Conservation (phyloP, 2,888 invertebrate genomes). For the Lingula anatina region DNA sequence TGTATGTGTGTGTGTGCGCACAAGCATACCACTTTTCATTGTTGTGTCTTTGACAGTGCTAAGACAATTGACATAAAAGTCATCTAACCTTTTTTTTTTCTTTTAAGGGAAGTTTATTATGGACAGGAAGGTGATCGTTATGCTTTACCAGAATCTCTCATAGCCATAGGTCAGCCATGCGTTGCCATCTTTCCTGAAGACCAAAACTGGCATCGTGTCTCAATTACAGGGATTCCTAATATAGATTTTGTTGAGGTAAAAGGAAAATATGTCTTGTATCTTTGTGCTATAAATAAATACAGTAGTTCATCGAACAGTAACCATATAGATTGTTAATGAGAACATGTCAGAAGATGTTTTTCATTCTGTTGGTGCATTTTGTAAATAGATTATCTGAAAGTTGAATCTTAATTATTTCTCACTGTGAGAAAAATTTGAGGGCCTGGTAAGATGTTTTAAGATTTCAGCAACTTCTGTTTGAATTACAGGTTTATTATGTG, state of each 20-base stretch:
- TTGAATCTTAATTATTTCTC: no score
- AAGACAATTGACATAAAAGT: no score
- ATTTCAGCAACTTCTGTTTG: no score
- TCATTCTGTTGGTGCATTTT: neutral
- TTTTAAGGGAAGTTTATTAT: constrained; percentile 15
- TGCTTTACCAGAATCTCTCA: constrained; percentile 22
- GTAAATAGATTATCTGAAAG: no score
- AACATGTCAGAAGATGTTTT: no score
- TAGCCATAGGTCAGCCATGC: constrained; percentile 29
- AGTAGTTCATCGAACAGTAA: no score
- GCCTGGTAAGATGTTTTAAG: no score
- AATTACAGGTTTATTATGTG: constrained; percentile 38
- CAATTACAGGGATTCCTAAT: constrained; percentile 24
- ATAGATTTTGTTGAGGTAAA: constrained; percentile 24
- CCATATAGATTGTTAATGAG: no score
- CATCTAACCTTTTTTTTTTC: no score
- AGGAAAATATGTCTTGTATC: neutral
- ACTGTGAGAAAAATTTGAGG: no score
- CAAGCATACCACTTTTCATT: no score
- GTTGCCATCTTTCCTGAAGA: constrained; percentile 40
- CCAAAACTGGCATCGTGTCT: constrained; percentile 37
- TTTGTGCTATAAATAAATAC: neutral
- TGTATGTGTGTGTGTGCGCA: neutral
- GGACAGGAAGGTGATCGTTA: constrained; percentile 15
- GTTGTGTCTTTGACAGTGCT: no score